Evolutionary conservation across 2,888 invertebrate genomes (phyloP), one percentile per base, ranked within the genome.

Genomic region (Candidula unifasciata): DNA sequence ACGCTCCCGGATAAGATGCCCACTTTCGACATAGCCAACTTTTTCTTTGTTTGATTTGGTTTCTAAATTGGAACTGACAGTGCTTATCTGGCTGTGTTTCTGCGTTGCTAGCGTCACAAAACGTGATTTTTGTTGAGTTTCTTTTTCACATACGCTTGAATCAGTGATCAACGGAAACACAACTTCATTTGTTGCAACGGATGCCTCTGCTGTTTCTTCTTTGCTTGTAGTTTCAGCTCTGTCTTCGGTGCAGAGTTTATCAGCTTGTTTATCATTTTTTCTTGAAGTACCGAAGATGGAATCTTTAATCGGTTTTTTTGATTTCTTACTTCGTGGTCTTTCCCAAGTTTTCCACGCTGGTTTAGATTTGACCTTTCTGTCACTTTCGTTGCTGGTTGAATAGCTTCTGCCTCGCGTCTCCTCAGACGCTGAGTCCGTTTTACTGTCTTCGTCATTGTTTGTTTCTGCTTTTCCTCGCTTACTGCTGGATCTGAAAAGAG

Each of bases 291-390:
- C 83, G 35, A 83, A 83, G 21, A 83, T 83, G 3, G 83, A 83
- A 37, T 44, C 57, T 35, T 33, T 64, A 30, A n/a, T 52, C 24
- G 21, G 27, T 21, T 66, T 80, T 33, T 66, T 79, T 0, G 60
- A 37, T 54, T 80, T 80, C 33, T 74, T 80, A n/a, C 33, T 66
- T 8, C 57, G 64, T n/a, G 84, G 73, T 52, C 84, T 80, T 27
- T 84, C 84, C 84, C 84, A 84, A 0, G 84, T 84, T 80, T 84
- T 84, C 84, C 84, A 84, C n/a, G 44, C 8, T 3, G 84, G 80
- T 3, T 52, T 78, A 18, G 66, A 57, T 66, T 77, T 83, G 37
- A 27, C 37, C 24, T 64, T 82, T 18, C 21, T 35, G 24, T 80
- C 68, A 16, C 24, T 24, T 3, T 35, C 44, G 37, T 35, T n/a